These are phyloP conservation scores for Allobates femoralis DNA, from an alignment of 2,797 vertebrate species.

Conservation along the genomic window DNA sequence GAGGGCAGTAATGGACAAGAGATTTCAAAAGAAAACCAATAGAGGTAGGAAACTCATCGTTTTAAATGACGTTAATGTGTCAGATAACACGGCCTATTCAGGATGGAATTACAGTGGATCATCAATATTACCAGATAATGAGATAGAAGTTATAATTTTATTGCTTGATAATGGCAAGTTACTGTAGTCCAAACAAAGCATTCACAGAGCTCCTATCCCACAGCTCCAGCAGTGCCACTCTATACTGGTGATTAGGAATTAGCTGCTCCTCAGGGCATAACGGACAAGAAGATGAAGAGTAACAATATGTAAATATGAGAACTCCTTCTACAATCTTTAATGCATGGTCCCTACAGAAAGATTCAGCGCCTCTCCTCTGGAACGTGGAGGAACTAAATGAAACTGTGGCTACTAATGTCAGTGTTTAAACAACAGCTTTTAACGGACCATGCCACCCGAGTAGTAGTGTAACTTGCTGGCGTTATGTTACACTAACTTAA, in stretches of 20 bases:
- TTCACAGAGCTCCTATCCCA: not conserved
- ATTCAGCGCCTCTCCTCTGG: not conserved
- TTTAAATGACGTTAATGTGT: not conserved
- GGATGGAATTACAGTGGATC: not conserved
- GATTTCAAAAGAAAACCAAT: not conserved
- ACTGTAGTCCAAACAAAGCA: not conserved
- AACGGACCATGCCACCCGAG: not conserved
- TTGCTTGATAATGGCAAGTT: not conserved
- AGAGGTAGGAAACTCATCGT: not conserved
- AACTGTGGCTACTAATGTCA: not conserved
- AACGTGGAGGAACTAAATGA: not conserved
- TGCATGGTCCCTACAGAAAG: not conserved
- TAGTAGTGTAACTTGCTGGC: not conserved
- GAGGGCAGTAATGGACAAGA: conserved; percentile 1
- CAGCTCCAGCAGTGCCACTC: not conserved
- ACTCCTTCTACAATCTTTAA: not conserved
- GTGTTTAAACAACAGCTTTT: not conserved
- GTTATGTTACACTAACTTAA: not conserved
- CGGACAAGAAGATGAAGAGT: not conserved
- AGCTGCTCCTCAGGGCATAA: not conserved
- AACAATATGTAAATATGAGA: not conserved
- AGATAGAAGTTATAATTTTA: not conserved
- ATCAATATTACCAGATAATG: not conserved
- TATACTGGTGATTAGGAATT: not conserved
- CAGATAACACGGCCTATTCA: not conserved